These are phyloP conservation scores for Centropus unirufus DNA, from an alignment of 2,113 vertebrate species.

Conservation along the genomic window DNA sequence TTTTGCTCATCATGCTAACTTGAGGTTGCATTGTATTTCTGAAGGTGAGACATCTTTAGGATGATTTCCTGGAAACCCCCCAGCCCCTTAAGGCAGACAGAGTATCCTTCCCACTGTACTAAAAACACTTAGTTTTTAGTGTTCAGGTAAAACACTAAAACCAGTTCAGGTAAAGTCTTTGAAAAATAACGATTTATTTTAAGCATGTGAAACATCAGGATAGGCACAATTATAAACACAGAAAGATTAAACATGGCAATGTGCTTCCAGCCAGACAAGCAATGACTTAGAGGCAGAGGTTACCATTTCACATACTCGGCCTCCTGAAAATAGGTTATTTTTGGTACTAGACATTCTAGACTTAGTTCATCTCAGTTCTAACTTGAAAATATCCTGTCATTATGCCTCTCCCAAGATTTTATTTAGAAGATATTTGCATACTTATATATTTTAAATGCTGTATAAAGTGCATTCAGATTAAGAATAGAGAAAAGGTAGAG, in stretches of 20 bases:
- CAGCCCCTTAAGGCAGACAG: neutral
- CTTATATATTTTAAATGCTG: neutral
- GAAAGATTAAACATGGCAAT: neutral
- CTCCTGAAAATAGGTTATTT: neutral
- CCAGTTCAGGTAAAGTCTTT: neutral
- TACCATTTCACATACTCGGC: neutral
- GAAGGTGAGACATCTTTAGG: neutral
- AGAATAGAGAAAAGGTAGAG: neutral
- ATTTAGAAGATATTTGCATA: neutral
- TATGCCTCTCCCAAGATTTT: neutral
- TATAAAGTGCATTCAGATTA: constrained; percentile 44
- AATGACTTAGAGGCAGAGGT: constrained; percentile 3
- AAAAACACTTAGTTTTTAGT: neutral
- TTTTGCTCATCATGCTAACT: neutral
- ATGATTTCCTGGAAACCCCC: neutral
- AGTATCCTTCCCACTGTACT: neutral
- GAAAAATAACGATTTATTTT: constrained; percentile 64
- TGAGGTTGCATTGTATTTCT: neutral
- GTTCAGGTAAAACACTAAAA: too few species aligned
- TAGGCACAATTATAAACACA: constrained; percentile 25
- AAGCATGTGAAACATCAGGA: constrained; percentile 5
- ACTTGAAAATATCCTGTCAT: neutral
- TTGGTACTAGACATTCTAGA: neutral
- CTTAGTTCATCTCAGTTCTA: neutral
- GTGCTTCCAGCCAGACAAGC: neutral